phyloP scores from a whole-genome alignment of 2,113 vertebrate species.

The human (Homo sapiens) region DNA sequence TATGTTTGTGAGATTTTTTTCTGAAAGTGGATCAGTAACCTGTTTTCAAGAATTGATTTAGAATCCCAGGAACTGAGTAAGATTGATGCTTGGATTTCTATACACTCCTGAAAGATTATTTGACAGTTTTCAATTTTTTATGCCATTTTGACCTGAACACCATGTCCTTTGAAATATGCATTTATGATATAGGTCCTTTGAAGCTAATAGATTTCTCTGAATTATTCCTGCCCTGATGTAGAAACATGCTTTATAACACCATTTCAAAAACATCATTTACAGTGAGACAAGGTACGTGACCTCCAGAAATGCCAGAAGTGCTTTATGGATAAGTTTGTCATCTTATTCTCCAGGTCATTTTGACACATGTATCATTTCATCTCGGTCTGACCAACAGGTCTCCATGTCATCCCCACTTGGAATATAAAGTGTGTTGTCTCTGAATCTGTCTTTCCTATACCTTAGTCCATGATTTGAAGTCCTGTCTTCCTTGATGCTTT shows the following conservation, averaged over 20 bases:
- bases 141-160: neutral
- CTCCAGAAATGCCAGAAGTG: neutral
- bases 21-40: neutral
- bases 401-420: neutral
- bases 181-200: neutral
- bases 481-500: neutral
- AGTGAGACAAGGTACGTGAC: neutral
- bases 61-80: neutral
- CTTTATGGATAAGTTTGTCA: neutral
- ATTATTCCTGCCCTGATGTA: neutral
- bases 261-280: neutral
- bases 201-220: conserved; percentile 1
- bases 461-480: neutral
- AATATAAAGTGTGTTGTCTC: neutral
- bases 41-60: neutral
- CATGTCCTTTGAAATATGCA: neutral
- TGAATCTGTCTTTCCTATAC: neutral
- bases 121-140: neutral
- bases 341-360: neutral
- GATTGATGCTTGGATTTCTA: neutral
- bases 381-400: neutral
- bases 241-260: neutral
- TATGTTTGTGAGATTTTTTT: neutral
- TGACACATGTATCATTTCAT: neutral
- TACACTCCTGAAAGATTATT: neutral